These are phyloP conservation scores for Cryptops parisi DNA, from an alignment of 2,888 invertebrate species.

Conservation along the genomic window DNA sequence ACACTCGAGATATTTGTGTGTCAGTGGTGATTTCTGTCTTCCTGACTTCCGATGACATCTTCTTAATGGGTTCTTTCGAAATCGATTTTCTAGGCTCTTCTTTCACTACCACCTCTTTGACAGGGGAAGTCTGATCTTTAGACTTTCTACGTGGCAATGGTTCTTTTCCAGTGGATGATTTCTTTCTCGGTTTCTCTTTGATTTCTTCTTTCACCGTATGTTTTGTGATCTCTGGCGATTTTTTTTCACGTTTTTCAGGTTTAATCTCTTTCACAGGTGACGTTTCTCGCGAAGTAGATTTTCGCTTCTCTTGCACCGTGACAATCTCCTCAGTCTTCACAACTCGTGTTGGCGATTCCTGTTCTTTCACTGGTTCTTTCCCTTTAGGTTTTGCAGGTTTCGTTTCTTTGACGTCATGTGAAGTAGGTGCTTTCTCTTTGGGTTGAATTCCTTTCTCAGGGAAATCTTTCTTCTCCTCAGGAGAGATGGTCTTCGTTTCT, in stretches of 20 bases:
- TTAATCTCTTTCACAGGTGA: constrained; percentile 5
- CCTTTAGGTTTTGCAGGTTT: background rate
- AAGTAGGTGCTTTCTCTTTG: background rate
- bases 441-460: background rate
- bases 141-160: background rate
- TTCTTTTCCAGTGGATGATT: background rate
- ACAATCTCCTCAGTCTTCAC: background rate
- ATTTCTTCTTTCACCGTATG: background rate
- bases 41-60: no score
- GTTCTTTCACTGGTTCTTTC: background rate
- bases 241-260: constrained; percentile 1
- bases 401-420: background rate
- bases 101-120: background rate
- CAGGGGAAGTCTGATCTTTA: background rate
- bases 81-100: background rate
- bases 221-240: background rate
- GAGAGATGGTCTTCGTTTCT: no score
- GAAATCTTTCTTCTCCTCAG: no score
- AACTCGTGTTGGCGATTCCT: background rate
- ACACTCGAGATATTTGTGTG: no score
- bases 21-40: no score
- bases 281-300: background rate
- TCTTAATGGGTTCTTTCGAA: background rate
- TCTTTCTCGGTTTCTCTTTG: background rate
- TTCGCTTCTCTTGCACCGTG: background rate